phyloP scores from a whole-genome alignment of 1,140 invertebrate species.

The Nephotettix cincticeps region DNA sequence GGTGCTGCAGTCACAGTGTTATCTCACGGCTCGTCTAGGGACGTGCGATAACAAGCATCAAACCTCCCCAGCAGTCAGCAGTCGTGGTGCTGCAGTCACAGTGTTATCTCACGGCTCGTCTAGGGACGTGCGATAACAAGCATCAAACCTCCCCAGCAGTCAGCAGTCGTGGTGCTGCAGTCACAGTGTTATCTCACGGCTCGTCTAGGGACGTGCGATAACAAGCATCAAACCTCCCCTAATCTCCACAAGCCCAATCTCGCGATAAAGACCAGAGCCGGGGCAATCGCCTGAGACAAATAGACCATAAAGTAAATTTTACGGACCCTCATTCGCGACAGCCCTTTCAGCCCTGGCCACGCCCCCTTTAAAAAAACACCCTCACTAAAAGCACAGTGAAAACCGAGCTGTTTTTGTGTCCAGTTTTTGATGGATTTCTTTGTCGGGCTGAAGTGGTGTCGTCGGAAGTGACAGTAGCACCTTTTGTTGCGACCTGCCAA shows the following conservation, averaged over 20 bases:
- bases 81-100: too few species aligned
- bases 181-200: too few species aligned
- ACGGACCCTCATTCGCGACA: constrained; percentile 12
- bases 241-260: constrained; percentile 5
- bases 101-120: too few species aligned
- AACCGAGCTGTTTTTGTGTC: constrained; percentile 27
- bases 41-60: too few species aligned
- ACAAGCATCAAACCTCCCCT: constrained; percentile 1
- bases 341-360: constrained; percentile 17
- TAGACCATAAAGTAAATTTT: constrained; percentile 22
- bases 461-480: constrained; percentile 22
- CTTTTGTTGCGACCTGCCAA: constrained; percentile 20
- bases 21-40: too few species aligned
- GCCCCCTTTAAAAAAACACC: constrained; percentile 27
- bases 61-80: too few species aligned
- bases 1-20: too few species aligned
- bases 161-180: too few species aligned
- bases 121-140: too few species aligned
- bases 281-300: constrained; percentile 1
- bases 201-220: neutral
- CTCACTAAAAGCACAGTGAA: constrained; percentile 27
- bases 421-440: constrained; percentile 28
- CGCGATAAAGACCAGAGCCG: neutral
- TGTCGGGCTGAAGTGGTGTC: constrained; percentile 24
- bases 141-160: too few species aligned